Conservation (phyloP, 2,113 vertebrate species). For the Guaruba guarouba region DNA sequence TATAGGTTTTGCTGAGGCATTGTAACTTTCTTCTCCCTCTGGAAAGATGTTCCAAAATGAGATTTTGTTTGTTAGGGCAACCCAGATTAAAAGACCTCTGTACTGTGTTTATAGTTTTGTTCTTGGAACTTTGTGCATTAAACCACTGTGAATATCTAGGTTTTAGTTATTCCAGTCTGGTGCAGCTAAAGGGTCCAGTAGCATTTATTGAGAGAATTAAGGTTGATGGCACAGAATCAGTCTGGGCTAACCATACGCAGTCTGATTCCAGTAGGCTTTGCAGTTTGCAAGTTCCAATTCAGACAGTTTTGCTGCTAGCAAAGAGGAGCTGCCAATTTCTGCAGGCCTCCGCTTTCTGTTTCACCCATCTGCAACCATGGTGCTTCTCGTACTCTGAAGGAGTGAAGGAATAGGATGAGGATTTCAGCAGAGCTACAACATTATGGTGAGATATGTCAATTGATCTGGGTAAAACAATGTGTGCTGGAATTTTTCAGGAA, state of each 20-base stretch:
- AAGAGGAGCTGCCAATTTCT: not conserved
- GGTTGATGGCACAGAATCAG: not conserved
- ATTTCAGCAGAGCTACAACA: not conserved
- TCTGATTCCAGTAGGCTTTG: not conserved
- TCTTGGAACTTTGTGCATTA: not conserved
- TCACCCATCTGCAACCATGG: not conserved
- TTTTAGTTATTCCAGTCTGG: not conserved
- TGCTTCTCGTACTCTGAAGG: rapidly evolving
- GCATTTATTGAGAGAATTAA: not conserved
- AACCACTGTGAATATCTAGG: not conserved
- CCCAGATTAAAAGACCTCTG: not conserved
- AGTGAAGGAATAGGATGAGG: not conserved
- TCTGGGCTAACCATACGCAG: not conserved
- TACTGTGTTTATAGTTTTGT: not conserved
- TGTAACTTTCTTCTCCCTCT: not conserved
- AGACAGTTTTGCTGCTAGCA: not conserved
- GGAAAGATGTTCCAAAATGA: not conserved
- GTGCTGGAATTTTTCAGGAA: not conserved
- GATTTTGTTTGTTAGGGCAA: not conserved
- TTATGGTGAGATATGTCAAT: rapidly evolving
- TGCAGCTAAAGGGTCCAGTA: not conserved
- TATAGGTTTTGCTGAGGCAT: not conserved
- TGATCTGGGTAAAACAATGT: not conserved
- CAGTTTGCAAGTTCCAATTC: not conserved
- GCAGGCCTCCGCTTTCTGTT: not conserved